Evolutionary conservation across 2,797 vertebrate species (phyloP), one percentile per base, ranked within the genome.

Genomic region (Garrulus glandarius): DNA sequence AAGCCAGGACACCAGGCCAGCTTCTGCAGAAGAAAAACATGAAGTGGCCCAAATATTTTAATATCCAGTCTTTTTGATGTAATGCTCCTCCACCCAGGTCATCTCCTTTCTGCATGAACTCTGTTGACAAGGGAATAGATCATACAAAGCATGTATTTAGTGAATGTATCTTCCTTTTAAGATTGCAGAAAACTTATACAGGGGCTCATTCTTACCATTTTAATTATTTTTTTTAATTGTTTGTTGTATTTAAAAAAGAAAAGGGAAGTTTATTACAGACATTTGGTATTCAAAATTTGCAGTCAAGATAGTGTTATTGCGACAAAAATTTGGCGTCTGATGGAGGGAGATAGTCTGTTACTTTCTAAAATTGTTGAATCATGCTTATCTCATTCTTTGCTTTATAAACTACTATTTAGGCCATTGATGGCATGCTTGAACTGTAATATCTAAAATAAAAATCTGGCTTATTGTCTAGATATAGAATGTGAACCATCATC

Each of bases 91-190:
- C 52, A 65, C 19, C 34, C 12, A 9, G 7, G 13, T 83, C 80
- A 7, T 71, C 72, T 75, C 22, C 7, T 64, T 56, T 71, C 29
- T 81, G 3, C 37, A 26, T 68, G 21, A n/a, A 30, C 15, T 74
- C 10, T 52, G 20, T 5, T 71, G 30, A 34, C 18, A 17, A 43
- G 37, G 37, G 44, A 90, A 20, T 17, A 85, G 11, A 20, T 74
- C 23, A 37, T 60, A 22, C 7, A 74, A 55, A 72, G 3, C 7
- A 18, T 0, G 0, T 70, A 18, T 29, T 24, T 70, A 41, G 26
- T 34, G 34, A 61, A 63, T 57, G 5, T 34, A 15, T 20, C 26
- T 84, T 89, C 27, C 53, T 68, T 77, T 93, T 83, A 22, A 37
- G 16, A 22, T 71, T 6, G 1, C 34, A 86, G n/a, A 34, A 92